Conservation (phyloP, 2,797 vertebrate genomes). For the Sebastes kiyomatsui region DNA sequence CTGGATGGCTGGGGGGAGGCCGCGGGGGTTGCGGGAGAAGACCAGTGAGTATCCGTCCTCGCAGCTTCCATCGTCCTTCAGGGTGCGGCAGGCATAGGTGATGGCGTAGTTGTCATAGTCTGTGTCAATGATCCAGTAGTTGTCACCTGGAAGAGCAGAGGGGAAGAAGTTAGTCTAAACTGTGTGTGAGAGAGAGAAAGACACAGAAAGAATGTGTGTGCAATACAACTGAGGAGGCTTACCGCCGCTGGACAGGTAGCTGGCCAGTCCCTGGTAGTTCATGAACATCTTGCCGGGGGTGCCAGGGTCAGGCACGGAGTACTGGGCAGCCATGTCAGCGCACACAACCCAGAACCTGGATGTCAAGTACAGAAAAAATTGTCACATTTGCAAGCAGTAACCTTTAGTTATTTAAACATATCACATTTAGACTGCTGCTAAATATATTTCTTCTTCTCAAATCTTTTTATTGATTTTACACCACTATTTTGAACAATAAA, state of each 20-base stretch:
- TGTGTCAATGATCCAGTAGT: conserved; percentile 95
- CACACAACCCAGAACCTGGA: conserved; percentile 91
- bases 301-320: conserved; percentile 83
- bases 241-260: conserved; percentile 92
- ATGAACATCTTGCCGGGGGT: conserved; percentile 91
- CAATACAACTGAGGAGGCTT: conserved; percentile 26
- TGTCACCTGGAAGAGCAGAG: conserved; percentile 84
- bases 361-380: neutral
- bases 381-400: neutral
- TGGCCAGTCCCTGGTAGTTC: conserved; percentile 91
- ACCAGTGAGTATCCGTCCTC: conserved; percentile 90
- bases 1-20: conserved; percentile 88
- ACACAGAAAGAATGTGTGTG: too few species aligned
- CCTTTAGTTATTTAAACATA: neutral
- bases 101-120: conserved; percentile 94
- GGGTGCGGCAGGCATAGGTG: conserved; percentile 90
- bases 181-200: neutral
- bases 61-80: conserved; percentile 89
- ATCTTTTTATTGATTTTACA: too few species aligned
- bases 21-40: conserved; percentile 91
- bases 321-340: conserved; percentile 91
- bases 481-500: too few species aligned
- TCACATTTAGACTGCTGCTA: neutral
- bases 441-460: neutral
- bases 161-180: neutral